Conservation (phyloP, 2,113 vertebrate genomes). For the Calonectris borealis region DNA sequence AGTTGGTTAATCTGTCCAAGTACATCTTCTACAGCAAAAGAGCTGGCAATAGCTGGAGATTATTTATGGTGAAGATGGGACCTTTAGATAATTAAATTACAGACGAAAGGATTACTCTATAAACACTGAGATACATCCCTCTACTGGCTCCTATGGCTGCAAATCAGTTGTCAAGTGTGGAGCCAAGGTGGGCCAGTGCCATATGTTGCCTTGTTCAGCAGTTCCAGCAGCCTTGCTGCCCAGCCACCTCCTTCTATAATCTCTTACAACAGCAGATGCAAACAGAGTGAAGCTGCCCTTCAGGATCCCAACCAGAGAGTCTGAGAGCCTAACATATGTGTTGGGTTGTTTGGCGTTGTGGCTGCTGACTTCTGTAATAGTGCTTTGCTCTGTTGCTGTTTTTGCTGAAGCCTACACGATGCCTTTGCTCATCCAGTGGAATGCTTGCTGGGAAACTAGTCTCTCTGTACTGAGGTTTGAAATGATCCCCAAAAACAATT, state of each 20-base stretch:
- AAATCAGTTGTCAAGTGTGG: neutral
- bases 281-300: neutral
- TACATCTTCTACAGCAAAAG: neutral
- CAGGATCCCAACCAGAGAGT: neutral
- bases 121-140: neutral
- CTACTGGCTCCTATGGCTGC: neutral
- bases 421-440: neutral
- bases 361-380: neutral
- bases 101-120: neutral
- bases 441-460: neutral
- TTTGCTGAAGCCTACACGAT: neutral
- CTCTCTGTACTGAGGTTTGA: neutral
- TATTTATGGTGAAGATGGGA: neutral
- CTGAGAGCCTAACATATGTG: neutral
- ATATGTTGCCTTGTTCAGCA: neutral
- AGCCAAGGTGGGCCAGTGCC: neutral
- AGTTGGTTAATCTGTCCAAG: neutral
- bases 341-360: fast-evolving
- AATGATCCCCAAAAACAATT: neutral
- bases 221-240: neutral
- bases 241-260: neutral
- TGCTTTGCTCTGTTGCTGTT: neutral
- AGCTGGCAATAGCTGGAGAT: neutral
- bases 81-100: slow-evolving; percentile 5
- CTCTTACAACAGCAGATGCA: neutral